These are phyloP conservation scores for Seriola dumerili DNA, from an alignment of 2,113 vertebrate species.

Conservation along the genomic window DNA sequence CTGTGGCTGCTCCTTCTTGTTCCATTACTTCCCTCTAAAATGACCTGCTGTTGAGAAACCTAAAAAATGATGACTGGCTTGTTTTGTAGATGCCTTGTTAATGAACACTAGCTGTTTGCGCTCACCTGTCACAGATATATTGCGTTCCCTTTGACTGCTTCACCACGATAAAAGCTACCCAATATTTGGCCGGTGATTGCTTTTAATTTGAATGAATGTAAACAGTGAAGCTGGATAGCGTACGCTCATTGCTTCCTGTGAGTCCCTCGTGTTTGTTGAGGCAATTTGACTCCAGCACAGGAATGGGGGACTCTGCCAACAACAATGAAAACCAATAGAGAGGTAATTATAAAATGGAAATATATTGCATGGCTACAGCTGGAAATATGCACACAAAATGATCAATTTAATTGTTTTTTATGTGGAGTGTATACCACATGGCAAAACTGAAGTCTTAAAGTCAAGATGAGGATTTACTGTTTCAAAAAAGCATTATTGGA, in stretches of 20 bases:
- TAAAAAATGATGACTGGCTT: neutral
- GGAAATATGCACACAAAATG: neutral
- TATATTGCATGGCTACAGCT: neutral
- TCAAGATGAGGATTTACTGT: neutral
- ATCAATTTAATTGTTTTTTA: neutral
- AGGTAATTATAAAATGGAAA: neutral
- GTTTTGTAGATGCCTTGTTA: neutral
- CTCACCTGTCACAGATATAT: neutral
- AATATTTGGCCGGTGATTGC: neutral
- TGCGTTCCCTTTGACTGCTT: neutral
- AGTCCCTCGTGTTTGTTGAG: neutral
- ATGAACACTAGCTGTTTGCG: neutral
- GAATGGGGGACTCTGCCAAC: no score
- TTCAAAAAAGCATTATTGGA: neutral
- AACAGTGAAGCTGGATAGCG: neutral
- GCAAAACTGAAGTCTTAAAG: neutral
- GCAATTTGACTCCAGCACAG: neutral
- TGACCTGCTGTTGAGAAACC: neutral
- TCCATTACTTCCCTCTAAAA: no score
- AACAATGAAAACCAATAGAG: neutral
- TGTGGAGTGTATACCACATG: neutral
- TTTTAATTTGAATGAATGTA: conserved; percentile 21
- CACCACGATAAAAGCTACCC: neutral
- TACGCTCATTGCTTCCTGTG: neutral
- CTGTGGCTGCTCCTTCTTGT: neutral